Conservation (phyloP, 2,113 vertebrate genomes). For the Pandion haliaetus region DNA sequence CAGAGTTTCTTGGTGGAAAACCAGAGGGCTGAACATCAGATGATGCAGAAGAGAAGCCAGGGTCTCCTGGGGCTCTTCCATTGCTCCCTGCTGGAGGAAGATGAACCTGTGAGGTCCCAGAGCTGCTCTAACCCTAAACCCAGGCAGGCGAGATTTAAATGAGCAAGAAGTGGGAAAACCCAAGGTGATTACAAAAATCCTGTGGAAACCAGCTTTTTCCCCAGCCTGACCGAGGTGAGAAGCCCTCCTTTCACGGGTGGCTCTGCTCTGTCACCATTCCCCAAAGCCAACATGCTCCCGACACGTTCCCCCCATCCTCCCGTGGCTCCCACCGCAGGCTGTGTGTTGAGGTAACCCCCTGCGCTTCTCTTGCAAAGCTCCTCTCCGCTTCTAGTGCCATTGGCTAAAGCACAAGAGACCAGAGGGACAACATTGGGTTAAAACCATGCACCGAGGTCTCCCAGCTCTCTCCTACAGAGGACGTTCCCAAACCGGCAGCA, state of each 20-base stretch:
- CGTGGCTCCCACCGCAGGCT: neutral
- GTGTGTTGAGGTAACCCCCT: neutral
- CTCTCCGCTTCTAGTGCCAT: no score
- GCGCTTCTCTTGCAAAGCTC: neutral
- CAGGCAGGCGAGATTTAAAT: neutral
- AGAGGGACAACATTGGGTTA: neutral
- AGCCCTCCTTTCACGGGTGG: neutral
- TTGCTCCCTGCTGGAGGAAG: neutral
- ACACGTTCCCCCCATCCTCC: neutral
- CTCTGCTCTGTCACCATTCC: rapidly evolving
- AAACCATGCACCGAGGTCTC: rapidly evolving
- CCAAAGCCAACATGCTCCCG: neutral
- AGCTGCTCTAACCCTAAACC: neutral
- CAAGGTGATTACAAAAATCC: neutral
- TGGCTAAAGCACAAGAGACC: neutral
- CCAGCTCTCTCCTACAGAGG: rapidly evolving
- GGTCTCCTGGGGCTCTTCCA: neutral
- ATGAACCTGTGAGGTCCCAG: neutral
- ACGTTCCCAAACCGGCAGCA: rapidly evolving
- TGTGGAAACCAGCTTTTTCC: neutral
- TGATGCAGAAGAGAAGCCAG: neutral
- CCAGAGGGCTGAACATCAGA: neutral
- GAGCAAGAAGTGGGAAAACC: neutral
- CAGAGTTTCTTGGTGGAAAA: neutral
- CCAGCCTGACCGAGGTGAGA: neutral